These are phyloP conservation scores for Idaea aversata DNA, from an alignment of 2,888 invertebrate species.

Conservation along the genomic window DNA sequence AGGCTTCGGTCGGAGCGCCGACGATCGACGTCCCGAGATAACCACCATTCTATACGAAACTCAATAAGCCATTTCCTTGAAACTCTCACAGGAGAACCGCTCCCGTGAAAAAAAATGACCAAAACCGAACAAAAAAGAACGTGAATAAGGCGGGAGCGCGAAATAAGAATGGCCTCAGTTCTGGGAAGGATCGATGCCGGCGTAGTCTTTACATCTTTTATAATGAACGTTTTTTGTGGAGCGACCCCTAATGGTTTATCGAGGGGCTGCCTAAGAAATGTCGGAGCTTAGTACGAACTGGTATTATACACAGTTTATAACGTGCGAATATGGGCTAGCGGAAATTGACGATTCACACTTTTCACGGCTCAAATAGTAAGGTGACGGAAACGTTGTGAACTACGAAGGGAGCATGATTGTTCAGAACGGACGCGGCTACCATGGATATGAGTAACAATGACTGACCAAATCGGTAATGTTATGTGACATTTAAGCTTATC, in stretches of 20 bases:
- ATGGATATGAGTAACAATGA: slow-evolving; percentile 47
- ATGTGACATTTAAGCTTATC: slow-evolving; percentile 51
- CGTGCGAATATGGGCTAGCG: slow-evolving; percentile 27
- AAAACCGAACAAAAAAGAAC: slow-evolving; percentile 65
- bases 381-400: slow-evolving; percentile 43
- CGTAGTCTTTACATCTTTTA: slow-evolving; percentile 75
- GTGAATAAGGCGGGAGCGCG: slow-evolving; percentile 77
- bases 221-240: slow-evolving; percentile 74
- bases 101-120: slow-evolving; percentile 68
- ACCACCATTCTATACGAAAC: slow-evolving; percentile 70
- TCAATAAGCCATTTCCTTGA: slow-evolving; percentile 79
- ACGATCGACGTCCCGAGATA: slow-evolving; percentile 68
- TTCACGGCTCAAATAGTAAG: slow-evolving; percentile 40
- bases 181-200: slow-evolving; percentile 77
- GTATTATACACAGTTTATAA: slow-evolving; percentile 25
- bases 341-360: slow-evolving; percentile 46
- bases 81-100: slow-evolving; percentile 73
- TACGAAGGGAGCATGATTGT: slow-evolving; percentile 47
- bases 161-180: slow-evolving; percentile 77
- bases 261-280: slow-evolving; percentile 58
- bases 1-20: slow-evolving; percentile 45
- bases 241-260: slow-evolving; percentile 72
- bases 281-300: slow-evolving; percentile 40
- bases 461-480: slow-evolving; percentile 52
- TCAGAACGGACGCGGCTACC: slow-evolving; percentile 38